These are phyloP conservation scores for Pedicia rivosa DNA, from an alignment of 2,888 invertebrate species.

Conservation along the genomic window DNA sequence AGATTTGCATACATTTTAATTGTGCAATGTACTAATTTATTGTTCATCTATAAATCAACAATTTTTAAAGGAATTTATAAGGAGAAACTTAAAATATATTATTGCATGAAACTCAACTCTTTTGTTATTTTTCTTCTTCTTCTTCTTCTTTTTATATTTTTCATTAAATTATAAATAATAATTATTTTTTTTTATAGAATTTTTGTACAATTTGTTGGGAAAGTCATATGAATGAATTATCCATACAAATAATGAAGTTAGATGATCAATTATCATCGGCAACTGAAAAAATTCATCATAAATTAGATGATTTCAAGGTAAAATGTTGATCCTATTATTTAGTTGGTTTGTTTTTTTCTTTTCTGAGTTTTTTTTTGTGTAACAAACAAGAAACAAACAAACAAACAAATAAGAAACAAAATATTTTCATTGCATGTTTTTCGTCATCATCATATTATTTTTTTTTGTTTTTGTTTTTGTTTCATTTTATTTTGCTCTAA, in stretches of 20 bases:
- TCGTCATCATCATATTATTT: not conserved
- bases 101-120: no score
- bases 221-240: slow-evolving; percentile 40
- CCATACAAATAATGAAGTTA: slow-evolving; percentile 37
- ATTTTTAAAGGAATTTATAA: no score
- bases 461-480: not conserved
- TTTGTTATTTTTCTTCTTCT: no score
- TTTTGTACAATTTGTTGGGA: slow-evolving; percentile 45
- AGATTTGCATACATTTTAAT: no score
- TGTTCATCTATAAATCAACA: no score
- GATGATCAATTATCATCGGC: slow-evolving; percentile 39
- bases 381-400: not conserved
- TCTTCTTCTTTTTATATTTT: no score
- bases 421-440: not conserved
- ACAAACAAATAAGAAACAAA: no score
- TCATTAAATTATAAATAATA: no score
- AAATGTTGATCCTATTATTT: not conserved
- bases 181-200: slow-evolving; percentile 29
- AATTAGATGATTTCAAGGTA: slow-evolving; percentile 39
- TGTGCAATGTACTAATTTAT: no score
- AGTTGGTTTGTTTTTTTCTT: not conserved
- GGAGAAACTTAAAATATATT: no score
- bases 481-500: no score
- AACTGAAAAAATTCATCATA: slow-evolving; percentile 34
- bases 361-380: not conserved